These are phyloP conservation scores for Chondrilla cf. caribensis DNA, from an alignment of 37 sponge, comb jelly and placozoan species.

Conservation along the genomic window DNA sequence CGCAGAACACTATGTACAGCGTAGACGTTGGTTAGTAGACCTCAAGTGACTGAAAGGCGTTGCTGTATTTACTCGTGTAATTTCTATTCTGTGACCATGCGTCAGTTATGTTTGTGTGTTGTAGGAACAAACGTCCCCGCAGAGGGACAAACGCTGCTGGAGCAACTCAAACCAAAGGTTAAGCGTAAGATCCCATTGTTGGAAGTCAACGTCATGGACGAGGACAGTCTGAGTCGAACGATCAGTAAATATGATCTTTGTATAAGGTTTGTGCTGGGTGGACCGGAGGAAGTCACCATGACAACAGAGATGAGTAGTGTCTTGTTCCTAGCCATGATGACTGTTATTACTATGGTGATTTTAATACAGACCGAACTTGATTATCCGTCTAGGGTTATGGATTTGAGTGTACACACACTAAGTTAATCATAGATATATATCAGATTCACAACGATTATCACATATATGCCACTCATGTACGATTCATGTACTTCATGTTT, in stretches of 20 bases:
- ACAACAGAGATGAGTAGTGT: not conserved
- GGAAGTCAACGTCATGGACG: conserved; percentile 40
- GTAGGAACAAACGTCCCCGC: not conserved
- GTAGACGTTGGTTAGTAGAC: conserved; percentile 78
- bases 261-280: not conserved
- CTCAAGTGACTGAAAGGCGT: not conserved
- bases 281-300: not conserved
- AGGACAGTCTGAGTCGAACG: conserved; percentile 26
- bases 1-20: conserved; percentile 40
- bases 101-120: too few relatives aligned
- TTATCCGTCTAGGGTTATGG: too few relatives aligned
- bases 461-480: too few relatives aligned
- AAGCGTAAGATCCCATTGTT: conserved; percentile 54
- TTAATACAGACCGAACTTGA: too few relatives aligned
- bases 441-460: too few relatives aligned
- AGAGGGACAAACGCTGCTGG: not conserved
- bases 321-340: too few relatives aligned
- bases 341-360: too few relatives aligned
- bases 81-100: too few relatives aligned
- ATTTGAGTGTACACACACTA: too few relatives aligned
- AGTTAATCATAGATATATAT: too few relatives aligned
- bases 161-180: not conserved
- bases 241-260: conserved; percentile 27
- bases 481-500: too few relatives aligned
- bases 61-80: not conserved